These are phyloP conservation scores for Eulemur macaco DNA, from an alignment of 2,113 vertebrate genomes.

Conservation along the genomic window DNA sequence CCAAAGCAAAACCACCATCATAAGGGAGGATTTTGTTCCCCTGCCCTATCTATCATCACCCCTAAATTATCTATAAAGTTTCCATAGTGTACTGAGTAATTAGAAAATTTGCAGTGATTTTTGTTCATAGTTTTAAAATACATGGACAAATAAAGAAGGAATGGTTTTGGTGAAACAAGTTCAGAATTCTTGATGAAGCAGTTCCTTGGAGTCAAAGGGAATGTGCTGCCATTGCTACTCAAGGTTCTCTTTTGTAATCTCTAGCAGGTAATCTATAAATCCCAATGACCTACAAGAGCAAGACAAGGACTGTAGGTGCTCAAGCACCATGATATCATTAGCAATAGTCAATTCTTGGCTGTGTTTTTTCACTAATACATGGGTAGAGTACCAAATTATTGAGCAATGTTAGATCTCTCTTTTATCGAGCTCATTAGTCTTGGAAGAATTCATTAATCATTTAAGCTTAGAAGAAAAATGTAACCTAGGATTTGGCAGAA, in stretches of 20 bases:
- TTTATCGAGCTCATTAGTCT: constrained; percentile 63
- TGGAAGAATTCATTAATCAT: constrained; percentile 69
- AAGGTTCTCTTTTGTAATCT: constrained; percentile 59
- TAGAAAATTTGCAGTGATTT: background rate
- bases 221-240: constrained; percentile 44
- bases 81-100: background rate
- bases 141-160: background rate
- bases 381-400: constrained; percentile 69
- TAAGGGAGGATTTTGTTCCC: background rate
- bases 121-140: background rate
- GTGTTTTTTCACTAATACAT: constrained; percentile 68
- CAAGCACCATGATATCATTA: constrained; percentile 65
- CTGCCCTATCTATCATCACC: background rate
- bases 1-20: background rate
- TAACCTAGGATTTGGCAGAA: constrained; percentile 56
- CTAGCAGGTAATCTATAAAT: constrained; percentile 75
- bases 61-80: background rate
- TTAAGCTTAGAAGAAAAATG: constrained; percentile 66
- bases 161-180: background rate
- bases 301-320: constrained; percentile 57
- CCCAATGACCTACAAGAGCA: constrained; percentile 48
- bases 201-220: background rate
- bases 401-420: constrained; percentile 37
- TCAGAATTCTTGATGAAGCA: constrained; percentile 24
- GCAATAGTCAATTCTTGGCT: constrained; percentile 61